These are phyloP conservation scores for Drosophila elegans DNA, from an alignment of 1,140 invertebrate species.

Conservation along the genomic window DNA sequence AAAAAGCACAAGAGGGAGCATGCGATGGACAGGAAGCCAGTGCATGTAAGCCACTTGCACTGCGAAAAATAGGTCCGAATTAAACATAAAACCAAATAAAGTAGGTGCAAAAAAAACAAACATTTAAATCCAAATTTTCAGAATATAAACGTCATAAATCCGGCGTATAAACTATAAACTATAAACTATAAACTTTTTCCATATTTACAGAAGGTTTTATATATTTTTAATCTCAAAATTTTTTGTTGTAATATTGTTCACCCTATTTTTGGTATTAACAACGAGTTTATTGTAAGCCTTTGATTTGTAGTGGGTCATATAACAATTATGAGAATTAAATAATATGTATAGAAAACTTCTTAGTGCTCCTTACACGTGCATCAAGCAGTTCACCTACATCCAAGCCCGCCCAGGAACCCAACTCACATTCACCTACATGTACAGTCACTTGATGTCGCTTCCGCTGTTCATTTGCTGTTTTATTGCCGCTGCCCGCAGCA, in stretches of 20 bases:
- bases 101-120: too few species aligned
- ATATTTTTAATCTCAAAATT: too few species aligned
- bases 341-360: background rate
- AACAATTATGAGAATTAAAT: background rate
- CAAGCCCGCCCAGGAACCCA: conserved; percentile 27
- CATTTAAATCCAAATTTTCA: too few species aligned
- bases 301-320: too few species aligned
- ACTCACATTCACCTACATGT: conserved; percentile 29
- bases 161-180: too few species aligned
- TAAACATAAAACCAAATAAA: background rate
- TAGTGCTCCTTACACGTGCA: conserved; percentile 16
- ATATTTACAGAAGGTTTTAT: too few species aligned
- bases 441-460: conserved; percentile 71
- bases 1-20: conserved; percentile 43
- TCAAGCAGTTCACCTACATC: conserved; percentile 32
- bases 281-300: too few species aligned
- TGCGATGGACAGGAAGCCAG: conserved; percentile 66
- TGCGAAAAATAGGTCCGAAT: background rate
- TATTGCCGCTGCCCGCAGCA: conserved; percentile 66
- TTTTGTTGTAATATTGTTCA: too few species aligned
- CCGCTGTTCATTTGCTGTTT: conserved; percentile 80
- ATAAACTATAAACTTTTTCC: too few species aligned
- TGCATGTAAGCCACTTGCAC: conserved; percentile 55
- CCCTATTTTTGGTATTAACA: too few species aligned
- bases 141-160: too few species aligned